Conservation (phyloP, 2,113 vertebrate genomes). For the western clawed frog (Xenopus tropicalis) region DNA sequence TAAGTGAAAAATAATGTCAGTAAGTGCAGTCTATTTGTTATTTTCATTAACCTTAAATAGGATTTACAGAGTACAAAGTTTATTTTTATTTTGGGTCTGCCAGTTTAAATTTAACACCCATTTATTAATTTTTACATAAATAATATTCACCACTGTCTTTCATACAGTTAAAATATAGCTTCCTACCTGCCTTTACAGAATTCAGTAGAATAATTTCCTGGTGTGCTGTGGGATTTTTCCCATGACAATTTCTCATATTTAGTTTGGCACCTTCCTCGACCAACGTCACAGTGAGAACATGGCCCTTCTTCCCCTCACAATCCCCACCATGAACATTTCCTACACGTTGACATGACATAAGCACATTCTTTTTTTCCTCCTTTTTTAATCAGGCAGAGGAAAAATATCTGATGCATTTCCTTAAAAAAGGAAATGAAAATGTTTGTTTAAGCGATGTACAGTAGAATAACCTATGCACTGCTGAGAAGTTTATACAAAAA, state of each 20-base stretch:
- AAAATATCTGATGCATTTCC: slow-evolving; percentile 45
- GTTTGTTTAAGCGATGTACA: slow-evolving; percentile 1
- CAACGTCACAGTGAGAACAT: slow-evolving; percentile 51
- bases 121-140: too few species aligned
- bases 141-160: background rate
- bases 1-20: too few species aligned
- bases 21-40: too few species aligned
- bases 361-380: slow-evolving; percentile 17
- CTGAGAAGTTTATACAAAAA: background rate
- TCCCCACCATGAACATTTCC: slow-evolving; percentile 18
- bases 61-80: too few species aligned
- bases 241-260: slow-evolving; percentile 47
- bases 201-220: slow-evolving; percentile 33
- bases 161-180: slow-evolving; percentile 2
- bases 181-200: background rate
- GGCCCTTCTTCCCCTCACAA: background rate
- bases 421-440: slow-evolving; percentile 18
- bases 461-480: slow-evolving; percentile 38
- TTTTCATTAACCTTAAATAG: too few species aligned
- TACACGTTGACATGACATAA: slow-evolving; percentile 38
- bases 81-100: too few species aligned
- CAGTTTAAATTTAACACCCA: too few species aligned
- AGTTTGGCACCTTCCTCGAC: slow-evolving; percentile 48
- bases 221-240: slow-evolving; percentile 36
- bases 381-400: slow-evolving; percentile 30